Conservation (phyloP, 1,140 invertebrate species). For the Drosophila mayri region DNA sequence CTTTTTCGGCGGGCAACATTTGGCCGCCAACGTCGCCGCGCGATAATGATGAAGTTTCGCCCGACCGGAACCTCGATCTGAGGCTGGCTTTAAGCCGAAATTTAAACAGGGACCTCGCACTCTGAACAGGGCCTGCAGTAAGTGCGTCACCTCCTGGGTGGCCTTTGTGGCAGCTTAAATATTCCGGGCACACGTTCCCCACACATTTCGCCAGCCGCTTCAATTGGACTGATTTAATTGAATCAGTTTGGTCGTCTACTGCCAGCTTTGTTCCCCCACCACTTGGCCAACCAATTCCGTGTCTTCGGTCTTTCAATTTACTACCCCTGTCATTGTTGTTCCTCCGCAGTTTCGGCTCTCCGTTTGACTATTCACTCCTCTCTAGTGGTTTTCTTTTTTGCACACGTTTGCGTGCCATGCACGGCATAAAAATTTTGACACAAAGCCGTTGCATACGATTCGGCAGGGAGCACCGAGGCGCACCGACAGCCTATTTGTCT, state of each 20-base stretch:
- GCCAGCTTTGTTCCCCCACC: neutral
- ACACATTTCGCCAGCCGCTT: conserved; percentile 75
- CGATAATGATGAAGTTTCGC: conserved; percentile 67
- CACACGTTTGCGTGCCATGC: conserved; percentile 81
- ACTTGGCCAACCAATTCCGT: conserved; percentile 11
- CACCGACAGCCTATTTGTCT: conserved; percentile 8
- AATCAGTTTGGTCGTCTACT: conserved; percentile 75
- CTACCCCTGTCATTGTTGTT: conserved; percentile 49
- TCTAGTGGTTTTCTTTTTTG: conserved; percentile 43
- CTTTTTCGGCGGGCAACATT: conserved; percentile 64
- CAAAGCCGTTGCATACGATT: conserved; percentile 77
- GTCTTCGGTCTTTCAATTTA: conserved; percentile 78
- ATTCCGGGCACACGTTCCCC: conserved; percentile 62
- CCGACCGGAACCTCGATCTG: conserved; percentile 9
- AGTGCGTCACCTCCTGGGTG: conserved; percentile 31
- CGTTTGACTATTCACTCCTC: conserved; percentile 58
- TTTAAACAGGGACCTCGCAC: conserved; percentile 52
- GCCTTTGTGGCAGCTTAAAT: conserved; percentile 65
- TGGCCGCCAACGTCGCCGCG: conserved; percentile 41
- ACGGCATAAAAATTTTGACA: conserved; percentile 81
- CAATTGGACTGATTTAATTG: conserved; percentile 83
- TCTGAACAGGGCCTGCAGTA: conserved; percentile 16
- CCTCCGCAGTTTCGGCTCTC: conserved; percentile 43
- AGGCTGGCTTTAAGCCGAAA: conserved; percentile 62
- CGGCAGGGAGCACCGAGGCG: conserved; percentile 37